Conservation (phyloP, 2,888 invertebrate genomes). For the Mythimna lalbum region DNA sequence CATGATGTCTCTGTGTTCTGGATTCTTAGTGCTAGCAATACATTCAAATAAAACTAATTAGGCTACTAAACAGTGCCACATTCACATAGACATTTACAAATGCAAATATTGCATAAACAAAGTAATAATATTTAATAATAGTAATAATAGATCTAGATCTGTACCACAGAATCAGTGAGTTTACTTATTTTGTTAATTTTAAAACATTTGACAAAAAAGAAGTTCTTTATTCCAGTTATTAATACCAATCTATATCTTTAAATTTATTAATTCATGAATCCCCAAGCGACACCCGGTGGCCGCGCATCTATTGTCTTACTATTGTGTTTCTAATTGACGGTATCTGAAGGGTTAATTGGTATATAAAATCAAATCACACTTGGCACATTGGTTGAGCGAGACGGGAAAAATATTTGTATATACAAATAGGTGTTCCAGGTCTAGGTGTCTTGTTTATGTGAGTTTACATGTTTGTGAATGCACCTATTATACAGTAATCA, state of each 20-base stretch:
- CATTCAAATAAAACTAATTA: slow-evolving; percentile 56
- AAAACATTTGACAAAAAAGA: neutral
- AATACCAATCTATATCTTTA: neutral
- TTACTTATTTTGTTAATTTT: neutral
- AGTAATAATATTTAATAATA: neutral
- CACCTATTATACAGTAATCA: no score
- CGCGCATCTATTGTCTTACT: no score
- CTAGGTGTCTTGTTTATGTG: no score
- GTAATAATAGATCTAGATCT: neutral
- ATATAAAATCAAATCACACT: neutral
- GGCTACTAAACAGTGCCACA: slow-evolving; percentile 22
- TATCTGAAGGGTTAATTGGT: no score
- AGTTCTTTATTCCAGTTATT: neutral
- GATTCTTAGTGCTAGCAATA: slow-evolving; percentile 76
- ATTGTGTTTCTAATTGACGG: no score
- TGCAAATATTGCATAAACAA: neutral
- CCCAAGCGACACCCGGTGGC: no score
- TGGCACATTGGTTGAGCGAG: no score
- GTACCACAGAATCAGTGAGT: neutral
- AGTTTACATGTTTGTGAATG: no score
- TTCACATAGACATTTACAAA: slow-evolving; percentile 1
- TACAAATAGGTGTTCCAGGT: no score
- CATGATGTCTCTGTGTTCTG: slow-evolving; percentile 77
- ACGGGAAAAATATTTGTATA: no score
- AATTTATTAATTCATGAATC: no score